Evolutionary conservation across 92 coral and sea anemone genomes (phyloP), one percentile per base, ranked within the genome.

Genomic region (Pocillopora grandis): DNA sequence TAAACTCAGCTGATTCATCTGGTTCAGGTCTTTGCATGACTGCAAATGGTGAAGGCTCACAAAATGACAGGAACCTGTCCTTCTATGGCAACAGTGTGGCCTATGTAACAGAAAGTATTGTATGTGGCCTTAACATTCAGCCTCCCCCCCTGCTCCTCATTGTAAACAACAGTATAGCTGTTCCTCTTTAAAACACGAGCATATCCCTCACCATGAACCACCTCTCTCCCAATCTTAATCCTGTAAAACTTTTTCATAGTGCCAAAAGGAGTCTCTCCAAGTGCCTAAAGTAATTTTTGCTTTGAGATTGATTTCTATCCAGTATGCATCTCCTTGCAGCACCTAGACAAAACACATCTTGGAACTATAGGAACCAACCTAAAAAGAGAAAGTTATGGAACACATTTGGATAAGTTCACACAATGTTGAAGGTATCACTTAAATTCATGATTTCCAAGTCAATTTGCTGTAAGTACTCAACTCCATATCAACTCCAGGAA

Each of bases 61-160:
- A 79, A 1, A 36, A 55, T 64, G 21, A 79, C 83, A 79, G 62
- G 17, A 12, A 57, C 74, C 55, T 73, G 12, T 35, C 74, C 8
- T 62, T 58, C 61, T 17, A 83, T 72, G 87, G 61, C 1, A 1
- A 83, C 87, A 83, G 13, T 72, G 87, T 74, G 87, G 87, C 31
- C 62, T 80, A 72, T 83, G 87, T 58, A 71, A 80, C 63, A 83
- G 18, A 23, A 58, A 83, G 87, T 58, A 83, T 52, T 83, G 87
- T 21, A 83, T 83, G 71, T 83, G 87, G 33, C 87, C 81, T 64
- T 13, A 83, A 56, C 58, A 72, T 71, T 82, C 86, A 2, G 12
- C 16, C 59, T 71, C 52, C 71, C 72, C 72, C 77, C 23, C 0
- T 56, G 56, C 69, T 62, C 80, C 31, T 72, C 71, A 73, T 23